Conservation (phyloP, 2,797 vertebrate species). For the Choloepus didactylus region DNA sequence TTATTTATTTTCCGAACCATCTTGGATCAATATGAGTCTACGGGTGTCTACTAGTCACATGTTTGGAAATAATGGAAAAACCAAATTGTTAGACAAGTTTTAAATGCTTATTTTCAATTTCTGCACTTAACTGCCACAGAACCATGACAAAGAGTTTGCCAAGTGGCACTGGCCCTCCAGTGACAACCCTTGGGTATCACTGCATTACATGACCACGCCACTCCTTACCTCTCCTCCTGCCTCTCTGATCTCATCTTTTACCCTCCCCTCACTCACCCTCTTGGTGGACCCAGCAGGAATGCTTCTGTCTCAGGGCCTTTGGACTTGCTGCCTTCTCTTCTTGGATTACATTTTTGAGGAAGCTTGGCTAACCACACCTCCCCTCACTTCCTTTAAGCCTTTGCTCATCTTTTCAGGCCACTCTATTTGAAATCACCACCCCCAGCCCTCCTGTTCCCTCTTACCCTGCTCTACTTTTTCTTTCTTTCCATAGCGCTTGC, state of each 20-base stretch:
- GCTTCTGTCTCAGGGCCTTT: not conserved
- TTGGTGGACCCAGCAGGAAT: not conserved
- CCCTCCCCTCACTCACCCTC: not conserved
- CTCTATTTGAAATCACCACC: not conserved
- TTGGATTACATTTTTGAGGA: not conserved
- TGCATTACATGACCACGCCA: not conserved
- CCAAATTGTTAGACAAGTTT: not conserved
- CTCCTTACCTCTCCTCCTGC: not conserved
- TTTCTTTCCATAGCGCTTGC: not conserved
- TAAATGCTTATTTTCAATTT: not conserved
- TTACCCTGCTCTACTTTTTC: not conserved
- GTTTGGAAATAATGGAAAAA: not conserved
- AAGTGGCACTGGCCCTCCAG: not conserved
- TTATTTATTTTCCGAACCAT: not conserved
- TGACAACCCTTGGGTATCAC: not conserved
- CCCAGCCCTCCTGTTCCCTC: no score
- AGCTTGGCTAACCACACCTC: not conserved
- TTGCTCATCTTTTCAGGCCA: slow-evolving; percentile 13
- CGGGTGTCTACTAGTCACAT: not conserved
- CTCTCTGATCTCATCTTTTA: not conserved
- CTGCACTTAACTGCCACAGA: not conserved
- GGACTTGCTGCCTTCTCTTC: not conserved
- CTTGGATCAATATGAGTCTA: not conserved
- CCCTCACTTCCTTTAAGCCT: not conserved
- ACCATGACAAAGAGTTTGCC: not conserved